Base-by-base conservation (phyloP, 1,140 invertebrate species). In the Wiebesia pumilae region DNA sequence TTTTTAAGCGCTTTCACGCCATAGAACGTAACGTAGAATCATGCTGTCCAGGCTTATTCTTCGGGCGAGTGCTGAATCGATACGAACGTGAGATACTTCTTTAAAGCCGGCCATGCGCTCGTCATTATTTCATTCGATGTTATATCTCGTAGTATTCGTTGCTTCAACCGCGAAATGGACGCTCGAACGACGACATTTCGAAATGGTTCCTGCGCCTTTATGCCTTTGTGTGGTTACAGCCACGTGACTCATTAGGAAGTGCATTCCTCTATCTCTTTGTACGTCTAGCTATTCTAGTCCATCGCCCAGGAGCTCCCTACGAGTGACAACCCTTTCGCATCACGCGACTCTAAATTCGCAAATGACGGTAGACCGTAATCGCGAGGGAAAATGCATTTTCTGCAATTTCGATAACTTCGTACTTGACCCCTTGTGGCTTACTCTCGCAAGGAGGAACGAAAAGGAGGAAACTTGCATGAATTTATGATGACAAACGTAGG, bases 371-470 rank as follows among this genome's bases (percentile, higher is more conserved):
- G n/a, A 12, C 75, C 27, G 58, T 71, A 82, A 82, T 82, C 80
- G 51, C 12, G 77, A 35, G 54, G 54, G 38, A 43, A 84, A 81
- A 65, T 16, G 35, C 35, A 81, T 67, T 81, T 81, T 81, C 54
- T 81, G 58, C 9, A 67, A n/a, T 85, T 80, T 67, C 30, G 58
- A 78, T 35, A 79, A 79, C 62, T 85, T 79, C 47, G 58, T 79
- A 79, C 78, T 85, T 85, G 77, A 85, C 62, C 84, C 77, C 47
- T 38, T 69, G 79, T 33, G 58, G 79, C 54, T n/a, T 19, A 54
- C 1, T 54, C 54, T 79, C n/a, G 19, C 33, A 16, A 24, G 21
- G 3, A 54, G 21, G 51, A 54, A 43, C 2, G 10, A 75, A n/a
- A 43, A 43, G 0, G 24, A 75, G 16, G 3, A 6, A n/a, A 33